Evolutionary conservation across 2,888 invertebrate genomes (phyloP).

Genomic region (Oeneis ivallda): DNA sequence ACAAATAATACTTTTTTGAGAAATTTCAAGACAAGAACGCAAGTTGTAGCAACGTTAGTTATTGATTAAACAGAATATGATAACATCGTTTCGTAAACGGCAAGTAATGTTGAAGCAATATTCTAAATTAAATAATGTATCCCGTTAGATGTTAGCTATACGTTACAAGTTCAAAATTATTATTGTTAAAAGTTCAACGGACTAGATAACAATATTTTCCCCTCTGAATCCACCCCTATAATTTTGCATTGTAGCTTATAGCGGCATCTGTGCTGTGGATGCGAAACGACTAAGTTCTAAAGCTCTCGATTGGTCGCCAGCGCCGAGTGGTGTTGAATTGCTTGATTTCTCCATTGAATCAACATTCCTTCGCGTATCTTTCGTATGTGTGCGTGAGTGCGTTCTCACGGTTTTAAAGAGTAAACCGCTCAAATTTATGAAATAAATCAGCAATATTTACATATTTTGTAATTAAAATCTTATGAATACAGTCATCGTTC

Average conservation of each 20-base stretch:
- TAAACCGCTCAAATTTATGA: conserved; percentile 50
- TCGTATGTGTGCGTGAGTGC: conserved; percentile 67
- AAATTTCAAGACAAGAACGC: conserved; percentile 33
- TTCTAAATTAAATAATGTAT: conserved; percentile 3
- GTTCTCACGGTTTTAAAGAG: conserved; percentile 66
- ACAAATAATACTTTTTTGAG: background rate
- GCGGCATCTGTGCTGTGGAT: conserved; percentile 66
- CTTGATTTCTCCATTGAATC: conserved; percentile 81
- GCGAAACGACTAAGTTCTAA: conserved; percentile 59
- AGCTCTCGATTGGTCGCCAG: conserved; percentile 69
- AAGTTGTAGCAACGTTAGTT: conserved; percentile 24
- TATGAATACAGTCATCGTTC: conserved; percentile 37
- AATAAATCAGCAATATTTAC: conserved; percentile 52
- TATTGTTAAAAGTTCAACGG: conserved; percentile 34
- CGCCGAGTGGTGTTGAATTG: conserved; percentile 67
- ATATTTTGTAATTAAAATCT: conserved; percentile 35
- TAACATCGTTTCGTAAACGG: background rate
- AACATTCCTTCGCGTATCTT: conserved; percentile 79
- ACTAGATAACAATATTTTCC: conserved; percentile 38
- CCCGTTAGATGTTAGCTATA: conserved; percentile 12
- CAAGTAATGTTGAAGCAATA: background rate
- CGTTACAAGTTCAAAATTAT: conserved; percentile 31
- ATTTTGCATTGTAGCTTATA: conserved; percentile 37
- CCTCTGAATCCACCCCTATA: conserved; percentile 51
- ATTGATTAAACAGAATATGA: conserved; percentile 47